Percentiles rank a stretch among this genome's conserved stretches.
Evolutionary conservation across 1,140 invertebrate species (phyloP).

Genomic region (Leucophenga varia): DNA sequence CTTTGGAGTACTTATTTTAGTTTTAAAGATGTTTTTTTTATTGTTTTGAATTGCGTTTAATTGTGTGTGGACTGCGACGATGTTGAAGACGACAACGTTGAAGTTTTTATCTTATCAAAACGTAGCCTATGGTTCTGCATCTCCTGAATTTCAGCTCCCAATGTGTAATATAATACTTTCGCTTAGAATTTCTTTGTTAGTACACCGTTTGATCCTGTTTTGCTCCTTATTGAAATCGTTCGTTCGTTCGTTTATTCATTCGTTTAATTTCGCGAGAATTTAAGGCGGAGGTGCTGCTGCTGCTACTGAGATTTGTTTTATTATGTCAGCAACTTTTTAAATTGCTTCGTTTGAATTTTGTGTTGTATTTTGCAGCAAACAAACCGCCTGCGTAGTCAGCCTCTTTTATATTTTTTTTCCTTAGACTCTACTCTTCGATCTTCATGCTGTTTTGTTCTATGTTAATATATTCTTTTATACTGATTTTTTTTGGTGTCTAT

Average conservation of each 20-base stretch:
- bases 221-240: too few relatives aligned
- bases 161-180: slow-evolving; percentile 37
- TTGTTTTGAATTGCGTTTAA: too few relatives aligned
- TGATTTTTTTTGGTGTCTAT: slow-evolving; percentile 7
- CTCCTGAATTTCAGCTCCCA: too few relatives aligned
- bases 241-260: too few relatives aligned
- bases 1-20: too few relatives aligned
- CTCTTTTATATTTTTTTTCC: too few relatives aligned
- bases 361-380: slow-evolving; percentile 36
- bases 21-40: slow-evolving; percentile 28
- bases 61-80: too few relatives aligned
- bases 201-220: too few relatives aligned
- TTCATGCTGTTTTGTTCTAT: slow-evolving; percentile 12
- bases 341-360: slow-evolving; percentile 20
- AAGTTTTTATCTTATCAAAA: slow-evolving; percentile 32
- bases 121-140: slow-evolving; percentile 15
- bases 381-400: slow-evolving; percentile 32
- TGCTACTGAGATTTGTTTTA: slow-evolving; percentile 4
- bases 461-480: too few relatives aligned
- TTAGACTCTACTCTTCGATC: too few relatives aligned
- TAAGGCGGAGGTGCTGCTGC: slow-evolving; percentile 40
- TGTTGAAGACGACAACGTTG: too few relatives aligned
- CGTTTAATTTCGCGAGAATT: slow-evolving; percentile 44
- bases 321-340: slow-evolving; percentile 48
- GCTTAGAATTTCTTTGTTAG: slow-evolving; percentile 22